Evolutionary conservation across 2,797 vertebrate genomes (phyloP).

Genomic region (Pseudomugil tenellus): DNA sequence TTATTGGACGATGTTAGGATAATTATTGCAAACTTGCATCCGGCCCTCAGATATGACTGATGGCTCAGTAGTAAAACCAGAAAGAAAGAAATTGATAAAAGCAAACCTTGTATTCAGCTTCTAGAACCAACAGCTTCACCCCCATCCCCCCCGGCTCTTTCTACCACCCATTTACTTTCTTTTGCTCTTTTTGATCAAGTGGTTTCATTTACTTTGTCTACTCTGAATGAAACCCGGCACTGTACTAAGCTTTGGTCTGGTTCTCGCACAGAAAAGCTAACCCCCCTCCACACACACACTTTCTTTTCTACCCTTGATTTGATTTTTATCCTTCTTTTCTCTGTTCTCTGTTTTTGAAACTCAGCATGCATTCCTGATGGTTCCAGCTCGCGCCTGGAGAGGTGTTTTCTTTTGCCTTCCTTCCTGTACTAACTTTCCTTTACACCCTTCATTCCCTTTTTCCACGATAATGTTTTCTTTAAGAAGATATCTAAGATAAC

Average conservation of each 20-base stretch:
- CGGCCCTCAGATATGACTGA: slow-evolving; percentile 58
- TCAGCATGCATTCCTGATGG: slow-evolving; percentile 66
- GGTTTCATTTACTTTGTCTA: slow-evolving; percentile 72
- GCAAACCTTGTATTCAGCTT: slow-evolving; percentile 29
- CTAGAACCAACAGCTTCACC: background rate
- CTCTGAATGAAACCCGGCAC: slow-evolving; percentile 73
- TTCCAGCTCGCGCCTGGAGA: slow-evolving; percentile 37
- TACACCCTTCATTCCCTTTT: slow-evolving; percentile 19
- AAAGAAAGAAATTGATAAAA: slow-evolving; percentile 48
- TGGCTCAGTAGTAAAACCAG: slow-evolving; percentile 52
- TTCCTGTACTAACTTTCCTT: slow-evolving; percentile 14
- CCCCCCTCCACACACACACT: slow-evolving; percentile 26
- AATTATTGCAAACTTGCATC: slow-evolving; percentile 59
- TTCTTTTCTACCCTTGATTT: slow-evolving; percentile 53
- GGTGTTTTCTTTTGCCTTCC: slow-evolving; percentile 44
- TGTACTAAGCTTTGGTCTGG: slow-evolving; percentile 49
- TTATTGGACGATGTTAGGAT: slow-evolving; percentile 45
- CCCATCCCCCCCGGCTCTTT: slow-evolving; percentile 18
- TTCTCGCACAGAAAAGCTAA: slow-evolving; percentile 52
- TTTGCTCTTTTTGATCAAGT: slow-evolving; percentile 63
- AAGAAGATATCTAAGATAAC: slow-evolving; percentile 37
- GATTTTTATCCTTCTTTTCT: slow-evolving; percentile 66
- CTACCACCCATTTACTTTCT: slow-evolving; percentile 37
- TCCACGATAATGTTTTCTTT: slow-evolving; percentile 21
- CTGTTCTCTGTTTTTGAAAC: slow-evolving; percentile 57